These are phyloP conservation scores for Chamaetylas fuelleborni DNA, from an alignment of 2,113 vertebrate species.

Conservation along the genomic window DNA sequence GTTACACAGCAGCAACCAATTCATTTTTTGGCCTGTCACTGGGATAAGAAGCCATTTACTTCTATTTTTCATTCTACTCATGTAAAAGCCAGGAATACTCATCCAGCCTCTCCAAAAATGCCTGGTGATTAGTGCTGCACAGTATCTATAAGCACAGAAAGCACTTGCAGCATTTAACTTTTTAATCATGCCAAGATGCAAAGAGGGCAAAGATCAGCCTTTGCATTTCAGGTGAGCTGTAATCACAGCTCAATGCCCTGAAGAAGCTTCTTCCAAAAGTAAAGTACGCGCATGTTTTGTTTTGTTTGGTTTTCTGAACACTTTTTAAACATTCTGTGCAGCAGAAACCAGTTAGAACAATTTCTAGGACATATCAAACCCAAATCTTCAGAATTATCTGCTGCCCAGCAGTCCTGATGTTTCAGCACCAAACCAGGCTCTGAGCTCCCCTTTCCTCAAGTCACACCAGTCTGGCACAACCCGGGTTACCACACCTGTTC, in stretches of 20 bases:
- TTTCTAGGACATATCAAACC: not conserved
- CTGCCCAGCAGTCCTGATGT: not conserved
- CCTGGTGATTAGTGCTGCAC: not conserved
- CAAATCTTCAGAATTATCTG: not conserved
- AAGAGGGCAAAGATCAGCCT: not conserved
- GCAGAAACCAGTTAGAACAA: not conserved
- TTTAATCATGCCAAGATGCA: not conserved
- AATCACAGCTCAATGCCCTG: not conserved
- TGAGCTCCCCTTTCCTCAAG: not conserved
- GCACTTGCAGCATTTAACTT: not conserved
- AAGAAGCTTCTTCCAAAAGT: not conserved
- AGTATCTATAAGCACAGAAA: not conserved
- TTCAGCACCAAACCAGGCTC: not conserved
- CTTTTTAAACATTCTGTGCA: not conserved
- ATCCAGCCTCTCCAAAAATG: not conserved
- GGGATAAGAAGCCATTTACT: not conserved
- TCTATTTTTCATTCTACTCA: not conserved
- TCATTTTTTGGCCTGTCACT: not conserved
- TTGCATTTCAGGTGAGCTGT: not conserved
- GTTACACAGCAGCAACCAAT: not conserved
- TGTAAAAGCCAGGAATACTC: not conserved
- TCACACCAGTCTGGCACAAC: no score
- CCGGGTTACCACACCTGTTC: not conserved
- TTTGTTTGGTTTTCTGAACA: not conserved
- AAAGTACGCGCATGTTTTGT: accelerated